Percentiles rank a stretch among this genome's conserved stretches.
phyloP scores from a whole-genome alignment of 2,888 invertebrate genomes.

The Lapara coniferarum region DNA sequence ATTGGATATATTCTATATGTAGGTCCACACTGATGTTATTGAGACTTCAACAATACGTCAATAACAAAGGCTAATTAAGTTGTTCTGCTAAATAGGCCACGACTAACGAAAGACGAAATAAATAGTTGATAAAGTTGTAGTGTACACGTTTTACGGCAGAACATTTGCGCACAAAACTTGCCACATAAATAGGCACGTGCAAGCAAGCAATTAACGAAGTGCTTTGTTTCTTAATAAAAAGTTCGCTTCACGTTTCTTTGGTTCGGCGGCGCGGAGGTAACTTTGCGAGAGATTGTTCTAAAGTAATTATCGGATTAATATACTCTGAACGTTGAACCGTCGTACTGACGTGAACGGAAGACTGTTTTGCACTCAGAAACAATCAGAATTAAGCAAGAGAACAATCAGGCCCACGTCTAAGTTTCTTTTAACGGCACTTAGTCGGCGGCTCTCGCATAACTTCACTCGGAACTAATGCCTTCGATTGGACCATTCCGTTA shows the following conservation, averaged over 20 bases:
- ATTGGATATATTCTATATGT: no score
- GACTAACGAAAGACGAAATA: slow-evolving; percentile 2
- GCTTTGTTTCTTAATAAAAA: slow-evolving; percentile 73
- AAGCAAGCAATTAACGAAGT: slow-evolving; percentile 65
- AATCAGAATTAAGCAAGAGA: slow-evolving; percentile 79
- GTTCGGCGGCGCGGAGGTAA: slow-evolving; percentile 59
- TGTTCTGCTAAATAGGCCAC: neutral
- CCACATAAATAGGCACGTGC: slow-evolving; percentile 49
- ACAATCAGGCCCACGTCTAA: slow-evolving; percentile 79
- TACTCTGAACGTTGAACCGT: slow-evolving; percentile 67
- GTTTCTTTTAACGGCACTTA: slow-evolving; percentile 83
- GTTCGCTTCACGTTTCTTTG: slow-evolving; percentile 63
- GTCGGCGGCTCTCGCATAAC: slow-evolving; percentile 72
- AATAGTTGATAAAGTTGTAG: slow-evolving; percentile 20
- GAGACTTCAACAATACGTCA: neutral
- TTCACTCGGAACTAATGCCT: slow-evolving; percentile 78
- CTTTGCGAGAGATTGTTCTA: slow-evolving; percentile 77
- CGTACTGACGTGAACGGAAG: slow-evolving; percentile 69
- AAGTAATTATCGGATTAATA: slow-evolving; percentile 83
- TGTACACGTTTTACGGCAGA: slow-evolving; percentile 14
- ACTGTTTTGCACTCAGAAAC: slow-evolving; percentile 76
- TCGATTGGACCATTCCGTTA: slow-evolving; percentile 83
- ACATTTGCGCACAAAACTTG: slow-evolving; percentile 20
- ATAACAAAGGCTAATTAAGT: neutral
- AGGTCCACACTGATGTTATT: no score